These are phyloP conservation scores for Yponomeuta sedellus DNA, from an alignment of 2,888 invertebrate species.

Conservation along the genomic window DNA sequence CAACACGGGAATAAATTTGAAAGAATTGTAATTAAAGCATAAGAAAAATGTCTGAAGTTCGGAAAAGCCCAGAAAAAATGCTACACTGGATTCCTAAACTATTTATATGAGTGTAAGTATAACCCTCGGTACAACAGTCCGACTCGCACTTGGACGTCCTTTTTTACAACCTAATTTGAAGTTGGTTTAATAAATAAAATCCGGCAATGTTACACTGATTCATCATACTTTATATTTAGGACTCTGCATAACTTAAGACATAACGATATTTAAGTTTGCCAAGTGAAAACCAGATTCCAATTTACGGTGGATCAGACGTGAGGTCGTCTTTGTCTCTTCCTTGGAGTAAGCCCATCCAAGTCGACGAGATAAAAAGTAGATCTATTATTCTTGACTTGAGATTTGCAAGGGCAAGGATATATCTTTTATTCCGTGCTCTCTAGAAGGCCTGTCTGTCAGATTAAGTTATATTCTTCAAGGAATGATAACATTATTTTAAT, in stretches of 20 bases:
- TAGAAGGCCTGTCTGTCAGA: background rate
- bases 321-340: conserved; percentile 33
- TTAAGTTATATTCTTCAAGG: background rate
- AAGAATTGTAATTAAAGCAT: no score
- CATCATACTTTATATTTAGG: no score
- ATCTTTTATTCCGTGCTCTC: background rate
- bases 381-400: conserved; percentile 1
- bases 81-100: no score
- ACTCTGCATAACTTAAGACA: background rate
- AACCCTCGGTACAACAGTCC: no score
- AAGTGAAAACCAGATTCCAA: conserved; percentile 28
- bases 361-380: conserved; percentile 23
- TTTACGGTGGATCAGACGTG: conserved; percentile 42
- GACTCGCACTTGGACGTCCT: no score
- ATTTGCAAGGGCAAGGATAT: background rate
- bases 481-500: background rate
- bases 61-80: no score
- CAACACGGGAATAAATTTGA: no score
- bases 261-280: background rate
- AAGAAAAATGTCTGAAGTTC: no score
- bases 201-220: no score
- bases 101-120: no score
- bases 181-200: no score
- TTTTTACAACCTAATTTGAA: no score
- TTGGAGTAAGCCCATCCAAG: conserved; percentile 15